Evolutionary conservation across 2,888 invertebrate genomes (phyloP), one percentile per base, ranked within the genome.

Genomic region (Morpho achilles): DNA sequence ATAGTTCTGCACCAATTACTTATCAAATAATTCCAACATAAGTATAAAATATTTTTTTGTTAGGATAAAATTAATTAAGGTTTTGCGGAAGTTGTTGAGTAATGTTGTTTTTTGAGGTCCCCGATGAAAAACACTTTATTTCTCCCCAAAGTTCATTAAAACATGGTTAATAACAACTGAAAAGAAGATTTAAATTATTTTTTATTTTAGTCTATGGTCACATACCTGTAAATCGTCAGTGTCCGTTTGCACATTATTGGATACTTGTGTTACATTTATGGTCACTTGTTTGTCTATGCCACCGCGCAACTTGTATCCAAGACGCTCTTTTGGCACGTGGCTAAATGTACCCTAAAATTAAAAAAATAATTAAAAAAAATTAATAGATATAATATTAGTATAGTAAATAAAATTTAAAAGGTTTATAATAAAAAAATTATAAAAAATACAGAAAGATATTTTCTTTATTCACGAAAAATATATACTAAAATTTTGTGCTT

Each of bases 261-360:
- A 93, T 52, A 95, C 94, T 82, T 97, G 97, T 66, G 95, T 94
- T 43, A 99, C 96, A 56, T 95, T 96, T 65, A 99, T 94, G 58
- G 95, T 95, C 40, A 99, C 94, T 81, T 97, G 97, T 87, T 96
- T 99, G 86, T 94, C 96, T 54, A 95, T 94, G 77, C 95, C 97
- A 59, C 94, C 96, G 61, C 95, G 93, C 71, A 98, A 84, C 77
- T 97, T 97, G 81, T 97, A 98, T 58, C 95, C 95, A 65, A 95
- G 94, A 50, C 95, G 93, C 82, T 97, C 97, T 67, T 97, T 95
- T 0, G 97, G 96, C 42, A 98, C 98, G 45, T 96, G 93, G 56
- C 94, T 93, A 82, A 94, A 97, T 53, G 94, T 92, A 16, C 95
- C 96, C 93, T 95, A 77, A 54, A 41, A 48, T 56, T 50, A 49